Conservation (phyloP, 2,113 vertebrate species). For the Crotalus viridis region DNA sequence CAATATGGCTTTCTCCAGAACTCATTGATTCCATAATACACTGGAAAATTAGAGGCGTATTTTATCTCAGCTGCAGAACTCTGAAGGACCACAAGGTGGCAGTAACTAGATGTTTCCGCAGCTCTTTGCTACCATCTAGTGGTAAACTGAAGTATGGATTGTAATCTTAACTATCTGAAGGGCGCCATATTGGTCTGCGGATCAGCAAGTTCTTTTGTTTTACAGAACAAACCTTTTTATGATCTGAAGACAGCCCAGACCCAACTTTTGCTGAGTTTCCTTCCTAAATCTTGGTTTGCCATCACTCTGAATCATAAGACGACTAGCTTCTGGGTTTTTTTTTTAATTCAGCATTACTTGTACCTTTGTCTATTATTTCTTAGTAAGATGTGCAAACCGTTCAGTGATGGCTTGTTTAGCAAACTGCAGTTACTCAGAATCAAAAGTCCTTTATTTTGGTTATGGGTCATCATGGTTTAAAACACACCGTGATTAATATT, state of each 20-base stretch:
- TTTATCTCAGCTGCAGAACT: neutral
- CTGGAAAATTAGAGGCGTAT: neutral
- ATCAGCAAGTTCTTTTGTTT: neutral
- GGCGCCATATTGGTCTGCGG: neutral
- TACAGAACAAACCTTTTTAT: neutral
- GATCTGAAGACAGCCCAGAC: neutral
- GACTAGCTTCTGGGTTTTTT: neutral
- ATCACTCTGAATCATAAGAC: neutral
- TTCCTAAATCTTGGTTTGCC: neutral
- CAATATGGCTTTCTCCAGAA: neutral
- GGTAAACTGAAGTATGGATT: neutral
- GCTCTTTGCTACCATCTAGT: neutral
- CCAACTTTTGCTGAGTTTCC: neutral
- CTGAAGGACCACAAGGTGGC: neutral
- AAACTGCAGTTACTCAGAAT: neutral
- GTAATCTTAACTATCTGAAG: neutral
- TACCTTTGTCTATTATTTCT: neutral
- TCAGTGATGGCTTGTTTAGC: neutral
- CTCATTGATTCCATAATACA: neutral
- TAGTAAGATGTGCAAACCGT: neutral
- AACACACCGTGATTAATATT: neutral
- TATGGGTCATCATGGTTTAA: neutral
- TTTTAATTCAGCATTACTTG: neutral
- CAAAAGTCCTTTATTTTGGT: neutral
- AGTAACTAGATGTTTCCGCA: neutral